Percentiles rank a stretch among this genome's conserved stretches.
phyloP scores from a whole-genome alignment of 2,888 invertebrate genomes.

The Actias luna region DNA sequence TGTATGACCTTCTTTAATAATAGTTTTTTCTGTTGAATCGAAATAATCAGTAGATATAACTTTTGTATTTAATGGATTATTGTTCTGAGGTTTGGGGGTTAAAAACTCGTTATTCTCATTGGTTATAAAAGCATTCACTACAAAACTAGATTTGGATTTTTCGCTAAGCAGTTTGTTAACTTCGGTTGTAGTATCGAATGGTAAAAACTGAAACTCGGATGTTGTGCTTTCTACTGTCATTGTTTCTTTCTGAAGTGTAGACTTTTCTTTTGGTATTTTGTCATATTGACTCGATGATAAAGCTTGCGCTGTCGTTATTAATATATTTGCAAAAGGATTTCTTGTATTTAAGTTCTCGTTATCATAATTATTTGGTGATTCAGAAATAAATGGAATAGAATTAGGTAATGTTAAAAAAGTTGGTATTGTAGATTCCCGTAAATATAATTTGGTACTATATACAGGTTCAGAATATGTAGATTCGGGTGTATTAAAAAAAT shows the following conservation, averaged over 20 bases:
- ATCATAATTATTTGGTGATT: neutral
- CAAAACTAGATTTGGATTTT: neutral
- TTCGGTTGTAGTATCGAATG: neutral
- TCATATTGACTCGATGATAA: neutral
- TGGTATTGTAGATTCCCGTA: neutral
- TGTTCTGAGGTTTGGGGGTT: neutral
- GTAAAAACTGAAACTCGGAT: neutral
- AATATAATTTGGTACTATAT: neutral
- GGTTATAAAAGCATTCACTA: neutral
- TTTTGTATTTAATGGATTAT: neutral
- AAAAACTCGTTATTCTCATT: neutral
- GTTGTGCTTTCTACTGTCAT: neutral
- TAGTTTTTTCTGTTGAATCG: constrained; percentile 2
- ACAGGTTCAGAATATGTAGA: neutral
- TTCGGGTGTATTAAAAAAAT: neutral
- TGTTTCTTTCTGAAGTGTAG: neutral
- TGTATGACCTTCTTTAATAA: neutral
- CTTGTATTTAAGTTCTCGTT: neutral
- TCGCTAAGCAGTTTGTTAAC: neutral
- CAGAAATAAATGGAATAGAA: neutral
- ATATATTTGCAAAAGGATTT: neutral
- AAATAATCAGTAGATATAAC: neutral
- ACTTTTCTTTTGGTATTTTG: neutral
- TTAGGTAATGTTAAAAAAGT: neutral
- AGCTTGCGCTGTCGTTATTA: neutral